Base-by-base conservation (phyloP, 2,797 vertebrate genomes). In the Danionella dracula region DNA sequence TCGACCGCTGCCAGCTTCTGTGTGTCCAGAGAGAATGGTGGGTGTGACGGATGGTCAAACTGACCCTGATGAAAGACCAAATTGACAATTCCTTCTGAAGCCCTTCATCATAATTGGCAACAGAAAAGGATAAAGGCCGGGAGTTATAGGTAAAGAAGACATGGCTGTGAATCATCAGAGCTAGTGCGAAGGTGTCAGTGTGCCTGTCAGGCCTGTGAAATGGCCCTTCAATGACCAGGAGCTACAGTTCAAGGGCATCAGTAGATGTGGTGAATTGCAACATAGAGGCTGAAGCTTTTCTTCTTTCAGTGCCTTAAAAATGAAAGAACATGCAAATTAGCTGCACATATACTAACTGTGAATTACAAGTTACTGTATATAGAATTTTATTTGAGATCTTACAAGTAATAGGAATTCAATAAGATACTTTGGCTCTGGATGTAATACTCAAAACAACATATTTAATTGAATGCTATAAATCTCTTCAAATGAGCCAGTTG, bases 81-180 rank as follows among this genome's bases (percentile, higher is more conserved):
- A 65, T 70, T 35, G 38, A 60, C 54, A 66, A 56, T 67, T 53
- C 62, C 58, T 32, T 7, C 50, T 58, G 66, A 59, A 62, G 50
- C 61, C 59, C 59, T 73, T 75, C 56, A 73, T 78, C 70, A 75
- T 68, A 71, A 71, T 70, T 44, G 42, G 44, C 70, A 65, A 15
- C 49, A 66, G 40, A 60, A 68, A 37, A 68, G 64, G 55, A 73
- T 66, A 75, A 78, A 68, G 62, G 68, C 68, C 49, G 61, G 64
- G 46, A 68, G 53, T 73, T 75, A 63, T 49, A 66, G 68, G 61
- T 46, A 55, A 67, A 49, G 51, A 68, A 55, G 42, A 58, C 41
- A 29, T 57, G 51, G 50, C 66, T 63, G 70, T 75, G 61, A 66
- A 63, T 75, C 64, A 75, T 50, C 12, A 31, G 46, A 6, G 11